Evolutionary conservation across 2,797 vertebrate genomes (phyloP).

Genomic region (Tokudaia tokunoshimensis): DNA sequence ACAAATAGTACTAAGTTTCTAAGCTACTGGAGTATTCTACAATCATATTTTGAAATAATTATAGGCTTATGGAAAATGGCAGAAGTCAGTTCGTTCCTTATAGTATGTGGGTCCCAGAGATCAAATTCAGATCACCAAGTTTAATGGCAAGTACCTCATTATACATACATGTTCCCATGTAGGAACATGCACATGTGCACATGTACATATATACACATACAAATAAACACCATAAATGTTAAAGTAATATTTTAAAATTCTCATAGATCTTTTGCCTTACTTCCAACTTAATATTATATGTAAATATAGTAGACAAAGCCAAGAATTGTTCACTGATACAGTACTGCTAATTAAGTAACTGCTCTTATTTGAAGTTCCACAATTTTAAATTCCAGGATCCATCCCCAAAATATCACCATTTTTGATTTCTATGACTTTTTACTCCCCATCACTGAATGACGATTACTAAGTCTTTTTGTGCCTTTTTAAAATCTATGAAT

Average conservation of each 20-base stretch:
- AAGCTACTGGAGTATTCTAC: neutral
- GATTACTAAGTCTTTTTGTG: neutral
- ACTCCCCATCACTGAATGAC: fast-evolving
- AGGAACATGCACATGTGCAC: neutral
- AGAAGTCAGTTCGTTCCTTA: neutral
- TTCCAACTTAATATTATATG: neutral
- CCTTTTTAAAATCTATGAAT: neutral
- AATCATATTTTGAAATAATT: neutral
- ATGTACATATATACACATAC: neutral
- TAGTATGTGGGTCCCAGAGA: neutral
- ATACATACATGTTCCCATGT: neutral
- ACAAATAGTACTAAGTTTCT: neutral
- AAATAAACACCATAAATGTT: neutral
- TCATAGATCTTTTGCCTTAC: neutral
- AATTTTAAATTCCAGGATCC: neutral
- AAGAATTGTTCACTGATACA: neutral
- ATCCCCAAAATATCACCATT: neutral
- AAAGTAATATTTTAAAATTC: neutral
- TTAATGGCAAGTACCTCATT: neutral
- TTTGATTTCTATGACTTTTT: neutral
- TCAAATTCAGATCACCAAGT: neutral
- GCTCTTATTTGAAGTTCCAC: neutral
- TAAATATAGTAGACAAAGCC: neutral
- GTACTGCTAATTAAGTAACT: neutral
- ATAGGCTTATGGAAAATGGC: neutral